Evolutionary conservation across 2,113 vertebrate species (phyloP).

Genomic region (Amphiprion percula): DNA sequence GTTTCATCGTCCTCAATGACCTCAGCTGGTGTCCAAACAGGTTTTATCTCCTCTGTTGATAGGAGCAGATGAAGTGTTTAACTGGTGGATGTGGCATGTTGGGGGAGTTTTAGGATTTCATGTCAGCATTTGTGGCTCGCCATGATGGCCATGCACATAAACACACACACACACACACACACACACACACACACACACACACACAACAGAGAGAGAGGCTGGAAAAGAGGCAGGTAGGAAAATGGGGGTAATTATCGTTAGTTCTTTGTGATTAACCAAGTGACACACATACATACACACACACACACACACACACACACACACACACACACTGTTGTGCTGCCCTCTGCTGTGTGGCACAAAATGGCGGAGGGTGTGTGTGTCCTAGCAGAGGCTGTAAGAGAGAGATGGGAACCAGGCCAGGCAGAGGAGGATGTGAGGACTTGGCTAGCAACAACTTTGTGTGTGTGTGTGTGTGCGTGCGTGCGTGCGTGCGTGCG

Average conservation of each 20-base stretch:
- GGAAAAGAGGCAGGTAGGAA: slow-evolving; percentile 67
- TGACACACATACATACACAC: slow-evolving; percentile 45
- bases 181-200: slow-evolving; percentile 27
- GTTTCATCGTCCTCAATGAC: slow-evolving; percentile 14
- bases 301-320: slow-evolving; percentile 36
- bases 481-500: too few relatives aligned
- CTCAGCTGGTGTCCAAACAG: slow-evolving; percentile 18
- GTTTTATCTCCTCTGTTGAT: slow-evolving; percentile 12
- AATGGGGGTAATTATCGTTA: slow-evolving; percentile 73
- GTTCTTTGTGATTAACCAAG: slow-evolving; percentile 77
- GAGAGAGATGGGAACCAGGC: slow-evolving; percentile 73
- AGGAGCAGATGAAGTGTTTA: slow-evolving; percentile 23
- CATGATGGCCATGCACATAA: slow-evolving; percentile 11
- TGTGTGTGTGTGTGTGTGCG: slow-evolving; percentile 50
- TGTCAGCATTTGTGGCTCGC: slow-evolving; percentile 23
- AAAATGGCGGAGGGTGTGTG: slow-evolving; percentile 75
- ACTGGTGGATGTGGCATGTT: slow-evolving; percentile 19
- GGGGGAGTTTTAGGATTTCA: slow-evolving; percentile 28
- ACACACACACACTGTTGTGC: slow-evolving; percentile 42
- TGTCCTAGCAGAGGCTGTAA: slow-evolving; percentile 64
- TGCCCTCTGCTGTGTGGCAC: slow-evolving; percentile 72
- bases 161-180: slow-evolving; percentile 5
- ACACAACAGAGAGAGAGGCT: slow-evolving; percentile 33
- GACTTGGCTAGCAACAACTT: slow-evolving; percentile 63
- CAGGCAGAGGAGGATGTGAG: slow-evolving; percentile 71